Evolutionary conservation across 2,113 vertebrate genomes (phyloP).

Genomic region (Tylochromis polylepis): DNA sequence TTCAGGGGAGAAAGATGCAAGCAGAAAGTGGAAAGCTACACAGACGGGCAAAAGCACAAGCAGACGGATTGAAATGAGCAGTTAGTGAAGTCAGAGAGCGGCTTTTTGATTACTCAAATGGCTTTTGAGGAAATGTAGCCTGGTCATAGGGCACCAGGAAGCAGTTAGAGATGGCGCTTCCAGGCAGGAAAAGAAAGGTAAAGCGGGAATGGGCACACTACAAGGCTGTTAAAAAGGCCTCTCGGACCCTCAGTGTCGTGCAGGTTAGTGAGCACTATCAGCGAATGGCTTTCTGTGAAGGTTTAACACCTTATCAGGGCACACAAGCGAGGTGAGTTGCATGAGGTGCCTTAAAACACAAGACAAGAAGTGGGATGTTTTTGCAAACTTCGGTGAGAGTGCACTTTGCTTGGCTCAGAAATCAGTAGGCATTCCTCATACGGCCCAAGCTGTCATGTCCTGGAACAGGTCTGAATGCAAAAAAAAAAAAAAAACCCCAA

Average conservation of each 20-base stretch:
- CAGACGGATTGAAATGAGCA: conserved; percentile 4
- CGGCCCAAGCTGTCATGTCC: not conserved
- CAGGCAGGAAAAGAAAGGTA: not conserved
- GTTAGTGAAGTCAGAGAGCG: conserved; percentile 7
- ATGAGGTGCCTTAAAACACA: not conserved
- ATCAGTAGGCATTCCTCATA: conserved; percentile 9
- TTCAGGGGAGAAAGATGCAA: conserved; percentile 9
- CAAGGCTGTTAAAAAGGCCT: conserved; percentile 41
- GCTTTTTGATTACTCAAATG: conserved; percentile 29
- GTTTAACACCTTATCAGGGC: conserved; percentile 29
- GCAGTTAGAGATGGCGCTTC: conserved; percentile 10
- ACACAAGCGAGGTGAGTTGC: conserved; percentile 13
- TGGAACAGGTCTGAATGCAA: not conserved
- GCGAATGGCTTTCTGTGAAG: not conserved
- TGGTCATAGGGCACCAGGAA: not conserved
- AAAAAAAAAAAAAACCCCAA: not conserved
- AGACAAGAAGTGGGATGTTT: conserved; percentile 3
- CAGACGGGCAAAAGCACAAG: conserved; percentile 10
- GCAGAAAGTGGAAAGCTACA: not conserved
- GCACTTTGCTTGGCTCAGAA: conserved; percentile 50
- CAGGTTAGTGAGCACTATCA: conserved; percentile 8
- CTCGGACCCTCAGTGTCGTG: conserved; percentile 8
- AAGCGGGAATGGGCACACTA: conserved; percentile 4
- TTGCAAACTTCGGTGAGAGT: conserved; percentile 20
- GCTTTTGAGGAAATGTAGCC: conserved; percentile 25